A percentile compares a stretch with the other conserved stretches of the same genome.
phyloP scores from a whole-genome alignment of 2,797 vertebrate species.

The Amazona finschi region DNA sequence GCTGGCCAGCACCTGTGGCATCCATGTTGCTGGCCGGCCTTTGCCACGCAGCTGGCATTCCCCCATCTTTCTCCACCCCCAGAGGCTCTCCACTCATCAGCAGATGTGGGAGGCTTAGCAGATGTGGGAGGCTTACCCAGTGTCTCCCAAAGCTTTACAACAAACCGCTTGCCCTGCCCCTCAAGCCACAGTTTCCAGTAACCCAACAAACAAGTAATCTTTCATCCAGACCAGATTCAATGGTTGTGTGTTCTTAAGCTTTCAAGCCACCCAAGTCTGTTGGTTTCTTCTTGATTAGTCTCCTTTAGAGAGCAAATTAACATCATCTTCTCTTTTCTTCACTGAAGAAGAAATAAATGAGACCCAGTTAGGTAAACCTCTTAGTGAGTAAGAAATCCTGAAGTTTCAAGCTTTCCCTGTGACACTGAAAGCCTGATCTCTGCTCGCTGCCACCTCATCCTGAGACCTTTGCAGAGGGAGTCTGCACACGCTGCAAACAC shows the following conservation, averaged over 20 bases:
- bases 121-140: neutral
- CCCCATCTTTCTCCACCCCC: fast-evolving
- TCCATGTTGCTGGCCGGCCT: fast-evolving
- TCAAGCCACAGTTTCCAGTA: neutral
- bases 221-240: neutral
- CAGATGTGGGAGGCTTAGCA: neutral
- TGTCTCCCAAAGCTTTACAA: neutral
- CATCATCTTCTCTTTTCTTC: neutral
- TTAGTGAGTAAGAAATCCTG: neutral
- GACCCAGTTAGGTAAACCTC: neutral
- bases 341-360: neutral
- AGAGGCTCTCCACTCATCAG: neutral
- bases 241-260: neutral
- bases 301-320: neutral
- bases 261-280: neutral
- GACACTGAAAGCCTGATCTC: neutral
- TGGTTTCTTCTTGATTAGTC: neutral
- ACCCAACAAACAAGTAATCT: neutral
- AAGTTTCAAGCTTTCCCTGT: fast-evolving
- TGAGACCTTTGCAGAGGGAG: neutral
- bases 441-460: neutral
- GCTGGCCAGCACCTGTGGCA: fast-evolving
- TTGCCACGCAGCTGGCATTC: neutral
- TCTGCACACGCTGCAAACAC: neutral
- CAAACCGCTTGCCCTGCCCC: neutral